Evolutionary conservation across 2,797 vertebrate species (phyloP).

Genomic region (Poliocrania exsul): DNA sequence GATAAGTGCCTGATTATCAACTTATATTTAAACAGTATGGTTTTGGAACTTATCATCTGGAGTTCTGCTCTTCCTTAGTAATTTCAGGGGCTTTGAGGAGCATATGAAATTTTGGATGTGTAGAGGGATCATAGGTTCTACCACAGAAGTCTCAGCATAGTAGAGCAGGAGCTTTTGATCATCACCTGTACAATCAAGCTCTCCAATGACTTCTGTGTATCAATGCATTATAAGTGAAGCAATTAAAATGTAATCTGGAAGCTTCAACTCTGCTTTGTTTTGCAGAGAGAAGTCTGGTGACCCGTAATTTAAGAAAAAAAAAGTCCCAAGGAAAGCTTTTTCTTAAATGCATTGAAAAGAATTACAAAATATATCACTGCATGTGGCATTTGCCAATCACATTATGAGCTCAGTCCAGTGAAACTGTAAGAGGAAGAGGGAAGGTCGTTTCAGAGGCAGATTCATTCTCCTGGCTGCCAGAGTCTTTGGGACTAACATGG

Average conservation of each 20-base stretch:
- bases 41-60: neutral
- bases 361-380: neutral
- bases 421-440: neutral
- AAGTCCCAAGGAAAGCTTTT: neutral
- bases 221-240: neutral
- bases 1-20: neutral
- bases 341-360: neutral
- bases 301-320: neutral
- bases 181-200: neutral
- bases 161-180: neutral
- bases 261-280: neutral
- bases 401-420: neutral
- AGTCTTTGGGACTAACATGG: neutral
- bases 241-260: neutral
- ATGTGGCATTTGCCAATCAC: neutral
- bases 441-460: neutral
- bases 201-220: neutral
- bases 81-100: neutral
- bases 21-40: neutral
- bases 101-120: neutral
- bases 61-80: neutral
- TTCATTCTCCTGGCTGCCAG: neutral
- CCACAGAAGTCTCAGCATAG: neutral
- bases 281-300: neutral
- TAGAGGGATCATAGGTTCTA: neutral